Percentiles rank a stretch among this genome's conserved stretches.
These are phyloP conservation scores for Bergia sp. DNA, from an alignment of 92 coral and sea anemone genomes.

Conservation along the genomic window DNA sequence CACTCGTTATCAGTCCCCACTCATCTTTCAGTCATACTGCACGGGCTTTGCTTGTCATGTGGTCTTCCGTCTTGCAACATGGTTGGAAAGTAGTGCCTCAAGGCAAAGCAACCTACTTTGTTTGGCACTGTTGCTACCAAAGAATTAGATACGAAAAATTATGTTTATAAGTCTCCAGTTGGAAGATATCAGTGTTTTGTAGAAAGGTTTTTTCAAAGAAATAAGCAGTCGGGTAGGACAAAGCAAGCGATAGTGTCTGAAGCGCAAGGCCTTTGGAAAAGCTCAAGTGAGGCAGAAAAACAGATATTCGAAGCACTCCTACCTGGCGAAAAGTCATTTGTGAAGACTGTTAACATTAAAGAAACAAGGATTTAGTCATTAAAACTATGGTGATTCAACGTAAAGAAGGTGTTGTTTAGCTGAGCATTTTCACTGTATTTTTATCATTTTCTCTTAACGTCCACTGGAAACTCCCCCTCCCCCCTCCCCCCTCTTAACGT, in stretches of 20 bases:
- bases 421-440: slow-evolving; percentile 31
- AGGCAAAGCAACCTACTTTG: background rate
- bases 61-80: background rate
- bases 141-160: too few species aligned
- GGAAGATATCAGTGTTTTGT: too few species aligned
- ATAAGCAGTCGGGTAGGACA: too few species aligned
- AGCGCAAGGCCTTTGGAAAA: too few species aligned
- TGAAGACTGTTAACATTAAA: background rate
- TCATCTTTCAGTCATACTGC: background rate
- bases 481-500: background rate
- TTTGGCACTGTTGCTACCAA: too few species aligned
- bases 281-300: background rate
- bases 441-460: slow-evolving; percentile 28
- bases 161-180: too few species aligned
- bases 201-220: too few species aligned
- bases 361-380: slow-evolving; percentile 10
- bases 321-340: slow-evolving; percentile 11
- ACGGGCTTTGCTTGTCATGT: background rate
- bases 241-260: too few species aligned
- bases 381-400: slow-evolving; percentile 23
- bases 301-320: background rate
- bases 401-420: slow-evolving; percentile 30
- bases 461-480: slow-evolving; percentile 12
- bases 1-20: slow-evolving; percentile 1
- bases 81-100: background rate